A percentile compares a stretch with the other conserved stretches of the same genome.
These are phyloP conservation scores for Chondrosia reniformis DNA, from an alignment of 37 sponge, comb jelly and placozoan genomes.

Conservation along the genomic window DNA sequence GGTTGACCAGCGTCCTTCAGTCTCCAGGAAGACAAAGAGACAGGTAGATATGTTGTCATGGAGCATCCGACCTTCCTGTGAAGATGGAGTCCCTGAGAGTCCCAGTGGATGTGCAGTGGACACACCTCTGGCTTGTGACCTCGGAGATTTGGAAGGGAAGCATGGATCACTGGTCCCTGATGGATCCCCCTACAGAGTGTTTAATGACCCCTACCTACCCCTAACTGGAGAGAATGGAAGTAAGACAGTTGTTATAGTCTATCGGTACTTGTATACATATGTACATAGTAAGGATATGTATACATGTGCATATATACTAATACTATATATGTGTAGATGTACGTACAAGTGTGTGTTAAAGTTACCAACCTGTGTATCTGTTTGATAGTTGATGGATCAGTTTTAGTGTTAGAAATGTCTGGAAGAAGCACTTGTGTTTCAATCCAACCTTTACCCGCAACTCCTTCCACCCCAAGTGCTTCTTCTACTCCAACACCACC, in stretches of 20 bases:
- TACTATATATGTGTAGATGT: neutral
- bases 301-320: neutral
- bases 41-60: neutral
- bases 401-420: too few species aligned
- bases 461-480: too few species aligned
- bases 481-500: too few species aligned
- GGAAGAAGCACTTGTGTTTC: too few species aligned
- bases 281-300: neutral
- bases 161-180: constrained; percentile 39
- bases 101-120: constrained; percentile 6
- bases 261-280: neutral
- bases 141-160: constrained; percentile 65
- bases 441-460: too few species aligned
- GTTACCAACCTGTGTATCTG: neutral
- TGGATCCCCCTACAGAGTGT: constrained; percentile 5
- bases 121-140: constrained; percentile 46
- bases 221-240: constrained; percentile 55
- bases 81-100: neutral
- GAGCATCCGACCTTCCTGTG: neutral
- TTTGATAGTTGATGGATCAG: too few species aligned
- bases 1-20: neutral
- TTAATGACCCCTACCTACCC: constrained; percentile 70
- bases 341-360: neutral
- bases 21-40: neutral
- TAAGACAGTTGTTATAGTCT: neutral